Evolutionary conservation across 1,140 invertebrate species (phyloP).

Genomic region (Paraescarpia echinospica): DNA sequence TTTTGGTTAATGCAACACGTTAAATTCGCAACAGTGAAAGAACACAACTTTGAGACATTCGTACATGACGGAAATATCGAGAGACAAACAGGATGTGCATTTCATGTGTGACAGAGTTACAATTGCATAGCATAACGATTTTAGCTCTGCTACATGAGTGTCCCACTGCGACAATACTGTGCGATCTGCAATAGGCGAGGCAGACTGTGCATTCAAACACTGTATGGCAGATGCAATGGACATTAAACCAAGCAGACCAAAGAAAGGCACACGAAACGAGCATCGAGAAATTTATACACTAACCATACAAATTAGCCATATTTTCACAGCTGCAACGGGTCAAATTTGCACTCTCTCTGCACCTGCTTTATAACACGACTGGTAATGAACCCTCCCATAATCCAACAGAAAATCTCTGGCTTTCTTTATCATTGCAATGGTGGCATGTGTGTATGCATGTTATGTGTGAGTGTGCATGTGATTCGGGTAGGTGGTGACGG

Average conservation of each 20-base stretch:
- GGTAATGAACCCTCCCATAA: neutral
- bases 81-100: neutral
- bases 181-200: neutral
- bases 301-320: neutral
- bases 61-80: neutral
- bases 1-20: neutral
- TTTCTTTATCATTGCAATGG: neutral
- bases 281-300: neutral
- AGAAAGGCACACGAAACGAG: neutral
- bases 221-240: neutral
- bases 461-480: neutral
- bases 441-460: neutral
- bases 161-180: neutral
- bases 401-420: neutral
- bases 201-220: neutral
- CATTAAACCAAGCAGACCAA: neutral
- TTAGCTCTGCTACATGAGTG: neutral
- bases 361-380: neutral
- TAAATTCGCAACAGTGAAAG: neutral
- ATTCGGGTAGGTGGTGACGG: neutral
- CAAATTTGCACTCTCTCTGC: conserved; percentile 4
- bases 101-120: neutral
- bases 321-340: neutral
- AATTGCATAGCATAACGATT: neutral
- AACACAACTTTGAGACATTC: neutral